Evolutionary conservation across 2,888 invertebrate species (phyloP).

Genomic region (Megalurothrips usitatus): DNA sequence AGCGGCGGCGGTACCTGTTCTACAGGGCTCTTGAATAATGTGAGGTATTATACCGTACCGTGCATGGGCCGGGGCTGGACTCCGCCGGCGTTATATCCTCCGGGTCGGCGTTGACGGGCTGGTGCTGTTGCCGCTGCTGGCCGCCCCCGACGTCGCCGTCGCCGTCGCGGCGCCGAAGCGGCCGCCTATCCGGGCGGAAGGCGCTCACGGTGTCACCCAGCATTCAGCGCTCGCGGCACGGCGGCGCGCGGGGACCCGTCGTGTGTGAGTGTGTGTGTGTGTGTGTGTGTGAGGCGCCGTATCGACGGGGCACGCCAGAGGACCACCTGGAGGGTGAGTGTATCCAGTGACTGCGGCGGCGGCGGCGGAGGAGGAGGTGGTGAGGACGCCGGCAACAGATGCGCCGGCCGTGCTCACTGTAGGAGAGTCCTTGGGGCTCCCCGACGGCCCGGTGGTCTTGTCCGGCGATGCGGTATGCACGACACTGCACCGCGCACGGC

Average conservation of each 20-base stretch:
- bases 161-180: not conserved
- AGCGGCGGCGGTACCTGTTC: not conserved
- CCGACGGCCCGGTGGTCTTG: not conserved
- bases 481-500: not conserved
- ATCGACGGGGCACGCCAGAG: not conserved
- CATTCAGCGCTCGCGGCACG: no score
- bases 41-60: slow-evolving; percentile 17
- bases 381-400: not conserved
- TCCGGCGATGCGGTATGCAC: not conserved
- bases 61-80: not conserved
- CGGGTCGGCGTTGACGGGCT: not conserved
- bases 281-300: no score
- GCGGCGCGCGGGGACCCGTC: no score
- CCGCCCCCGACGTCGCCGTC: not conserved
- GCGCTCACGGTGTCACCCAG: not conserved
- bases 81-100: slow-evolving; percentile 1
- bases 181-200: not conserved
- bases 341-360: not conserved
- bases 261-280: no score
- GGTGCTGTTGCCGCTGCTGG: not conserved
- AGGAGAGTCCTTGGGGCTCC: not conserved
- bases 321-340: not conserved
- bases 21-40: slow-evolving; percentile 9
- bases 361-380: no score
- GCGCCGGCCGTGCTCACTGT: no score